Conservation (phyloP, 1,140 invertebrate species). For the Panagrolaimus sp. region DNA sequence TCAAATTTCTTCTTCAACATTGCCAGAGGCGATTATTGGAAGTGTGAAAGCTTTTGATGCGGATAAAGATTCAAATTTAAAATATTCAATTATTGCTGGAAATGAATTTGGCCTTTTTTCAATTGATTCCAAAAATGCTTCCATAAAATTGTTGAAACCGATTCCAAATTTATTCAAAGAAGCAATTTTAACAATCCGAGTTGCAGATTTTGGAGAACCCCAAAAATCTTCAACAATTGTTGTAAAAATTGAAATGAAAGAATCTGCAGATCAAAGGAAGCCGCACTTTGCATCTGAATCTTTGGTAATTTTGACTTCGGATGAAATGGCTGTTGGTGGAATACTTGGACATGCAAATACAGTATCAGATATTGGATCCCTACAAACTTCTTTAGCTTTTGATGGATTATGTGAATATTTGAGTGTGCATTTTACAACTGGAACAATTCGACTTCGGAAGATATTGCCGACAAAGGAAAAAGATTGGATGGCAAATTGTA, state of each 20-base stretch:
- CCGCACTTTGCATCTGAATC: background rate
- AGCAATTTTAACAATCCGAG: background rate
- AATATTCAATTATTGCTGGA: conserved; percentile 15
- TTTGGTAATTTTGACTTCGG: background rate
- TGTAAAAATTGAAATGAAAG: background rate
- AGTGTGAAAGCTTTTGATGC: conserved; percentile 76
- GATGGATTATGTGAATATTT: conserved; percentile 25
- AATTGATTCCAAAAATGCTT: background rate
- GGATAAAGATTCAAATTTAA: conserved; percentile 66
- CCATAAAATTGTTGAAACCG: background rate
- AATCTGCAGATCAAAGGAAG: background rate
- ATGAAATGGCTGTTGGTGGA: background rate
- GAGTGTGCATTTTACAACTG: conserved; percentile 33
- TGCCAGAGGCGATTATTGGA: conserved; percentile 15
- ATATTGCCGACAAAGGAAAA: background rate
- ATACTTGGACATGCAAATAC: background rate
- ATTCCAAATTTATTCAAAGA: background rate
- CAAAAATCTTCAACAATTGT: background rate
- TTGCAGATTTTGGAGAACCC: conserved; percentile 1
- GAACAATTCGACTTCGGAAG: conserved; percentile 16
- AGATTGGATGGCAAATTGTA: conserved; percentile 21
- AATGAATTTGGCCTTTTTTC: conserved; percentile 5
- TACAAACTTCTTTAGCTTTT: background rate
- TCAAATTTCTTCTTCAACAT: background rate
- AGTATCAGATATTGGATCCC: background rate